Evolutionary conservation across 1,140 invertebrate genomes (phyloP), one percentile per base, ranked within the genome.

Genomic region (Macrobrachium rosenbergii): DNA sequence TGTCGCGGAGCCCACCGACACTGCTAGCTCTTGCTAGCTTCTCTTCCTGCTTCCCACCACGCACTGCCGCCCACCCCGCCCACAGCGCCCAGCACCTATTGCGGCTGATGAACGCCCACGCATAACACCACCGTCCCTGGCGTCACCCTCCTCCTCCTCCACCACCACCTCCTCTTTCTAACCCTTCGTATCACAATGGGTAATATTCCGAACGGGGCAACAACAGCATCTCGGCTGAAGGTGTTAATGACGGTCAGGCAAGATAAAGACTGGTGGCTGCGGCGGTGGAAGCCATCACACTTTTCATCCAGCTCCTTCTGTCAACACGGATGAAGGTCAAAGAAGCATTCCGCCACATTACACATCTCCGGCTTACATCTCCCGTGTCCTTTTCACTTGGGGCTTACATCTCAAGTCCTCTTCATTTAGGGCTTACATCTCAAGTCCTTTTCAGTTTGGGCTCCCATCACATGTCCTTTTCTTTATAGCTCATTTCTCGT

Each of bases 11-110:
- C 73, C 62, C 75, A 75, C 82, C 82, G 60, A 84, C 75, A 84
- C 82, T 84, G 82, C 73, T 77, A 52, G 52, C 52, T 52, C 52
- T 52, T 52, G 52, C 52, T 52, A 52, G 82, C 82, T 84, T 58
- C 72, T 84, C 82, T 84, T 84, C 82, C 82, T 84, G 82, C 82
- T 84, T 84, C 82, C 64, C 73, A 77, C 69, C 82, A 84, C 82
- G 82, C 82, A 84, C 82, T 84, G 82, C 73, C 82, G 82, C 82
- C 82, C 82, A 84, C 73, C 82, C 82, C 73, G 82, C 82, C 82
- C 82, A 64, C 62, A 64, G 64, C 73, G 82, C 73, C 82, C 73
- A 62, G 59, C 63, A 84, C 73, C 69, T 72, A 21, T 28, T 52
- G 45, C 60, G 63, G 58, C 58, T 76, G 28, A n/a, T 76, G 58